Conservation (phyloP, 2,888 invertebrate species). For the Nezara viridula region DNA sequence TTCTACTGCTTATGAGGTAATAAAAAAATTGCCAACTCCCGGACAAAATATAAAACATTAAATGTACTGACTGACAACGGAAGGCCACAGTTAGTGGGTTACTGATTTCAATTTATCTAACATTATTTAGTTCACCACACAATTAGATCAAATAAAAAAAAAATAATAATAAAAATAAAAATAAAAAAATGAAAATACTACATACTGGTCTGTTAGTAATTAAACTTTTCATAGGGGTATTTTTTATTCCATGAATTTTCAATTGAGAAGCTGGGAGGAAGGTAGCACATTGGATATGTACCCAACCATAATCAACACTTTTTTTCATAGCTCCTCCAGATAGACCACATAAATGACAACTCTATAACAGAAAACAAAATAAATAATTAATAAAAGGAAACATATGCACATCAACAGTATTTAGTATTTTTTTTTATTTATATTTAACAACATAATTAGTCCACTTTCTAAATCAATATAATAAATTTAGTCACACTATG, state of each 20-base stretch:
- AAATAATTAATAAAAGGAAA: no score
- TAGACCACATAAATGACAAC: conserved; percentile 73
- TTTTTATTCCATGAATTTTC: conserved; percentile 56
- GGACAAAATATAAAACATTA: no score
- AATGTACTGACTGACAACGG: no score
- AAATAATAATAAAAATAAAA: not conserved
- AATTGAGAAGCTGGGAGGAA: conserved; percentile 74
- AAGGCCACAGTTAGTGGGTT: no score
- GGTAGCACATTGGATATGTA: conserved; percentile 77
- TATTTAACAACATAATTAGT: not conserved
- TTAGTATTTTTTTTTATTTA: not conserved
- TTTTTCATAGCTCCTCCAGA: conserved; percentile 77
- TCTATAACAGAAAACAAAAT: conserved; percentile 66
- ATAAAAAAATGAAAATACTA: conserved; percentile 33
- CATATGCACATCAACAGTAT: not conserved
- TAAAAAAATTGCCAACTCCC: no score
- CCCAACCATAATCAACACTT: conserved; percentile 76
- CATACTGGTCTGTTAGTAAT: conserved; percentile 59
- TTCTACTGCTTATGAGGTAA: no score
- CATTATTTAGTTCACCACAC: no score
- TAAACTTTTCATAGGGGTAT: conserved; percentile 58
- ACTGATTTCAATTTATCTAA: no score
- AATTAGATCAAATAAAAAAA: not conserved
- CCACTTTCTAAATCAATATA: not conserved
- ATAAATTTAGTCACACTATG: not conserved